Base-by-base conservation (phyloP, 2,888 invertebrate species). In the Lasius fuliginosus region DNA sequence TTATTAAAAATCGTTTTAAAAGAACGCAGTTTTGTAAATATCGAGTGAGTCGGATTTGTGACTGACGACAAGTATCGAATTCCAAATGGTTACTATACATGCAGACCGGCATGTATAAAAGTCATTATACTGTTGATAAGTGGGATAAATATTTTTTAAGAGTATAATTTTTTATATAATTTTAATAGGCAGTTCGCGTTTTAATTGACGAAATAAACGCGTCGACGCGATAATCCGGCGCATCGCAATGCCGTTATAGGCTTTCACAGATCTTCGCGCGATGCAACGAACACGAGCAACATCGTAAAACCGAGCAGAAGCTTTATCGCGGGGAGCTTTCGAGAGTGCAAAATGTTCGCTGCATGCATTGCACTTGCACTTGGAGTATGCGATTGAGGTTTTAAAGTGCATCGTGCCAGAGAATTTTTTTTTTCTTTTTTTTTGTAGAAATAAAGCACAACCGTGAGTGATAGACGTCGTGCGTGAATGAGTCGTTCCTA, bases 391-490 rank as follows among this genome's bases (percentile, higher is more conserved):
- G 73, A 83, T 76, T 81, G 64, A 84, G 60, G 42, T 82, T 89
- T 89, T 83, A 86, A 85, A 87, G 85, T 88, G 86, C 86, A 84
- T 62, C 85, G 86, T 75, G 86, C 76, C 60, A 65, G 71, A 85
- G 85, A 87, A 86, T 36, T 33, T 33, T 3, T 87, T 58, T 69
- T 56, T 53, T 53, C 23, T 65, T 42, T 27, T 42, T 33, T 36
- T 77, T 86, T 79, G 62, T 67, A 76, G 85, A 89, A 86, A 91
- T 87, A 85, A 86, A 89, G 88, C 82, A 79, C 79, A 64, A 82
- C 81, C 65, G 42, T 83, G 76, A 56, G 84, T 18, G 23, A 33
- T 77, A 87, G 86, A 85, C 75, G 74, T 49, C 74, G 74, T 84
- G 85, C 85, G 83, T 85, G 81, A 87, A 88, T 87, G 84, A 85